A percentile compares a stretch with the other conserved stretches of the same genome.
phyloP scores from a whole-genome alignment of 2,113 vertebrate genomes.

The Aplodontia rufa region DNA sequence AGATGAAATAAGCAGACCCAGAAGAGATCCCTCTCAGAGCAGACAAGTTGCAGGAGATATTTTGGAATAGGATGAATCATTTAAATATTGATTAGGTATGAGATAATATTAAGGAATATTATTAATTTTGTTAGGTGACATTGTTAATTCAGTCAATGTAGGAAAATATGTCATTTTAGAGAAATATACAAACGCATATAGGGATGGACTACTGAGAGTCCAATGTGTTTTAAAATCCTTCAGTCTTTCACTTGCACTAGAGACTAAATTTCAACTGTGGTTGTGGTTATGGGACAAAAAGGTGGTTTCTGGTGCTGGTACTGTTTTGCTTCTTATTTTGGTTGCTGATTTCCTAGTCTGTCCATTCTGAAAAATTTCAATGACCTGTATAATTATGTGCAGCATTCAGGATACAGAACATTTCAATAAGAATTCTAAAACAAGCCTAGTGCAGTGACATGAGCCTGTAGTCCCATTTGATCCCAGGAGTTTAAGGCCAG shows the following conservation, averaged over 20 bases:
- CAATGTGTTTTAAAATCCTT: background rate
- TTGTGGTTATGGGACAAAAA: background rate
- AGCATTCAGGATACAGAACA: background rate
- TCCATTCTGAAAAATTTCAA: background rate
- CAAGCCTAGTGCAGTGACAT: background rate
- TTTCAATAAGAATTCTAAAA: background rate
- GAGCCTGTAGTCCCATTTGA: background rate
- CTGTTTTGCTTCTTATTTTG: background rate
- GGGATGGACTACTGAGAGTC: background rate
- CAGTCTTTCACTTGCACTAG: background rate
- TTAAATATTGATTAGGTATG: background rate
- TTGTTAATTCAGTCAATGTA: background rate
- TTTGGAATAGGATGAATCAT: background rate
- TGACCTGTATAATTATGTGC: background rate
- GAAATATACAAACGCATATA: constrained; percentile 12
- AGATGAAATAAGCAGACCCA: background rate
- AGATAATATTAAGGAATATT: background rate
- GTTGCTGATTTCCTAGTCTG: background rate
- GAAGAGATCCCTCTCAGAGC: background rate
- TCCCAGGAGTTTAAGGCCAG: background rate
- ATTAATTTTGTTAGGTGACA: constrained; percentile 2
- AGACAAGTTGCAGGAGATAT: background rate
- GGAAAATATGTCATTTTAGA: constrained; percentile 21
- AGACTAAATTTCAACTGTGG: background rate
- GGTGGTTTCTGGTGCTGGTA: background rate